These are phyloP conservation scores for Sycophila texana DNA, from an alignment of 2,888 invertebrate genomes.

Conservation along the genomic window DNA sequence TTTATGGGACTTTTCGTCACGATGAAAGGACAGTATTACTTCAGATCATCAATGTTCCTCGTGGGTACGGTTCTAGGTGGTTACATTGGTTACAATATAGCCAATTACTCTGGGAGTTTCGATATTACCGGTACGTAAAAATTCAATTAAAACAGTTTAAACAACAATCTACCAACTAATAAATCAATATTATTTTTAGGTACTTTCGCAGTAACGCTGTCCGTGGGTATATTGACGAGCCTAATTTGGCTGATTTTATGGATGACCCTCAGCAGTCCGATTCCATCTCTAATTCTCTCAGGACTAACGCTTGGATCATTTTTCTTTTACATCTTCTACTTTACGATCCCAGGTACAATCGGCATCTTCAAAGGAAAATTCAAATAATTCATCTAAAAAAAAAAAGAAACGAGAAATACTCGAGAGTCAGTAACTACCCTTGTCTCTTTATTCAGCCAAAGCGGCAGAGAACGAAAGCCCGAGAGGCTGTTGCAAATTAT, in stretches of 20 bases:
- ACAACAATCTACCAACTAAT: neutral
- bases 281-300: constrained; percentile 78
- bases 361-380: neutral
- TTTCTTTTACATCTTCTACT: constrained; percentile 79
- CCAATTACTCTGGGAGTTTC: constrained; percentile 48
- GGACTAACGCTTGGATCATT: constrained; percentile 81
- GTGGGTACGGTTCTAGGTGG: constrained; percentile 80
- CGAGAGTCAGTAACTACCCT: constrained; percentile 21
- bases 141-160: neutral
- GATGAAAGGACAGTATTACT: constrained; percentile 81
- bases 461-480: constrained; percentile 32
- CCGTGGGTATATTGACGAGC: constrained; percentile 80
- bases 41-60: constrained; percentile 80
- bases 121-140: constrained; percentile 57
- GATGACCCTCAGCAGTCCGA: constrained; percentile 80
- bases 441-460: constrained; percentile 18
- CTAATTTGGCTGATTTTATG: constrained; percentile 80
- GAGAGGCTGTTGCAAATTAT: constrained; percentile 71
- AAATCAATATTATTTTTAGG: constrained; percentile 74
- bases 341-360: constrained; percentile 79
- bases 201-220: constrained; percentile 76
- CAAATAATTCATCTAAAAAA: constrained; percentile 5
- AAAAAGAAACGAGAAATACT: constrained; percentile 24
- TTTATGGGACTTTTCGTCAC: constrained; percentile 81
- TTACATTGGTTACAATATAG: constrained; percentile 78